These are phyloP conservation scores for Coelopa pilipes DNA, from an alignment of 2,888 invertebrate species.

Conservation along the genomic window DNA sequence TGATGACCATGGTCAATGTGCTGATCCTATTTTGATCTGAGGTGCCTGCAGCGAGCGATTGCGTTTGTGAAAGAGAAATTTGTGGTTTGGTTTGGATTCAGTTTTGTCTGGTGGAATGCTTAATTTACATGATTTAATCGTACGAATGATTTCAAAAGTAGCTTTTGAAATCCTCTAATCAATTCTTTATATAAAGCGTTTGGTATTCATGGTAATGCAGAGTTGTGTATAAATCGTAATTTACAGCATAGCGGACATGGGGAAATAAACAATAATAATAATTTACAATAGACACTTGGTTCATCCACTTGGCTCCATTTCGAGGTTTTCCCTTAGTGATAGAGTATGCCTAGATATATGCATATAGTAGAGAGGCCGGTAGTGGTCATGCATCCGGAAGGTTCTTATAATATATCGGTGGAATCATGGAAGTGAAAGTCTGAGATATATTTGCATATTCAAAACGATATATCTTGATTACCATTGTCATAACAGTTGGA, in stretches of 20 bases:
- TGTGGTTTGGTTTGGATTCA: not conserved
- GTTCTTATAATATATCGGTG: not conserved
- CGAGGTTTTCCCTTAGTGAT: not conserved
- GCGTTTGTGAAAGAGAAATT: slow-evolving; percentile 24
- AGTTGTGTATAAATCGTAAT: slow-evolving; percentile 23
- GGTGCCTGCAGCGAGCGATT: slow-evolving; percentile 71
- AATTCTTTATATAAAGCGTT: no score
- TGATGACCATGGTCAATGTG: slow-evolving; percentile 90
- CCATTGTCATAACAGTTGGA: slow-evolving; percentile 32
- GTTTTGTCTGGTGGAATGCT: not conserved
- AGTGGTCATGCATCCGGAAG: not conserved
- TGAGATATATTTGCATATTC: no score
- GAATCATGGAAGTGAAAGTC: not conserved
- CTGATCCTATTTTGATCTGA: slow-evolving; percentile 84
- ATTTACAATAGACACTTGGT: not conserved
- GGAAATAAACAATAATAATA: not conserved
- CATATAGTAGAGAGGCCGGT: not conserved
- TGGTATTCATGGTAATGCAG: no score
- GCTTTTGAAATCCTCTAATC: no score
- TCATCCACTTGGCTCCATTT: not conserved
- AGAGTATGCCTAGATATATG: no score
- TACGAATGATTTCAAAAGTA: not conserved
- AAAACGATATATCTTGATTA: slow-evolving; percentile 20
- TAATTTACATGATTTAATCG: not conserved
- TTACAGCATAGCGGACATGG: not conserved